Evolutionary conservation across 2,113 vertebrate species (phyloP).

Genomic region (Scartelaos histophorus): DNA sequence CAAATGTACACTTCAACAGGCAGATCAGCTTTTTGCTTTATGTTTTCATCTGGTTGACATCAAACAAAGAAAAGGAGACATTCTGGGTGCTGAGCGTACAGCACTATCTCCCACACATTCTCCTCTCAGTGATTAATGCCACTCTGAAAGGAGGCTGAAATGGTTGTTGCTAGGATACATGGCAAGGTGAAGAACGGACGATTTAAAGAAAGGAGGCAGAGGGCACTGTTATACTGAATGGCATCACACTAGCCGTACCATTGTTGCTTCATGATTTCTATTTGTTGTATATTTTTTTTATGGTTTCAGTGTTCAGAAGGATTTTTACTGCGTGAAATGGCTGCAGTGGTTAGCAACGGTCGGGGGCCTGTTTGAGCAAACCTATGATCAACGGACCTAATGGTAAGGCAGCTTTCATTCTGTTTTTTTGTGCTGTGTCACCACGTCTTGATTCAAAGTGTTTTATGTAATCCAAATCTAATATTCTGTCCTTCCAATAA

Average conservation of each 20-base stretch:
- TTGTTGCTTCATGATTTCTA: constrained; percentile 48
- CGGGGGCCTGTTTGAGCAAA: constrained; percentile 77
- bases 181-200: constrained; percentile 76
- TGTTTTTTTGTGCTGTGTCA: not conserved
- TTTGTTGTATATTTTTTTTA: constrained; percentile 15
- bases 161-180: constrained; percentile 83
- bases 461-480: not conserved
- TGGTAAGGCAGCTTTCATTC: constrained; percentile 77
- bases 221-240: constrained; percentile 58
- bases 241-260: constrained; percentile 46
- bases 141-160: constrained; percentile 75
- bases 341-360: constrained; percentile 79
- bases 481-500: constrained; percentile 28
- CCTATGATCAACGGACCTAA: constrained; percentile 83
- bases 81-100: constrained; percentile 45
- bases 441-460: constrained; percentile 27
- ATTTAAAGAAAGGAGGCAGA: constrained; percentile 68
- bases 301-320: constrained; percentile 9
- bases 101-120: constrained; percentile 68
- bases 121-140: constrained; percentile 77
- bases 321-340: constrained; percentile 48
- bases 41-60: constrained; percentile 29
- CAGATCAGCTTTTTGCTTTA: constrained; percentile 17
- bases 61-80: constrained; percentile 47
- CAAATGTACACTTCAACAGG: constrained; percentile 4